A percentile compares a stretch with the other conserved stretches of the same genome.
These are phyloP conservation scores for Lepeophtheirus nordmannii DNA, from an alignment of 2,888 invertebrate species.

Conservation along the genomic window DNA sequence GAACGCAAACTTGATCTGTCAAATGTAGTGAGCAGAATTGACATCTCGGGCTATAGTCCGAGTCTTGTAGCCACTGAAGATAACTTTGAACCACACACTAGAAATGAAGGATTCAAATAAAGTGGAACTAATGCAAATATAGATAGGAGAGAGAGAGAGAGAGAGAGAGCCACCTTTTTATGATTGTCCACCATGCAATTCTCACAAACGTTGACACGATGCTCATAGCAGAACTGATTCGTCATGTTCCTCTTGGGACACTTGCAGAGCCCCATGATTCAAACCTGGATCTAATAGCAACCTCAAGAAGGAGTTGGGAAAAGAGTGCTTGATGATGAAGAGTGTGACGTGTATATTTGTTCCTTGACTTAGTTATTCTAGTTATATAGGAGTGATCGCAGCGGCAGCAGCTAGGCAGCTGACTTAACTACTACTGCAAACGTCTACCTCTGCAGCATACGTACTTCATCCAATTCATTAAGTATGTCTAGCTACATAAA, in stretches of 20 bases:
- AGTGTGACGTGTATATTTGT: not conserved
- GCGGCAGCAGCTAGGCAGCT: too few relatives aligned
- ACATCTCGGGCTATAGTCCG: conserved; percentile 88
- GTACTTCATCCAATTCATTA: too few relatives aligned
- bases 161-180: conserved; percentile 53
- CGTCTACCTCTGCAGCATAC: too few relatives aligned
- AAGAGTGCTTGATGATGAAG: not conserved
- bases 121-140: conserved; percentile 25
- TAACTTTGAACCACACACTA: conserved; percentile 98
- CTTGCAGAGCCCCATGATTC: conserved; percentile 97
- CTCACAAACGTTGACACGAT: conserved; percentile 96
- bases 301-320: not conserved
- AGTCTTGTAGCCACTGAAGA: conserved; percentile 92
- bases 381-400: too few relatives aligned
- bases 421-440: too few relatives aligned
- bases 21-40: conserved; percentile 66
- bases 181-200: conserved; percentile 93
- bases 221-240: conserved; percentile 97
- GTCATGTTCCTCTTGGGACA: conserved; percentile 93
- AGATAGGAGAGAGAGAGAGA: not conserved
- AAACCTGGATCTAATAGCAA: too few relatives aligned
- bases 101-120: conserved; percentile 32
- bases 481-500: too few relatives aligned
- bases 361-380: too few relatives aligned
- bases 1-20: conserved; percentile 62